These are phyloP conservation scores for Neoitamus cyanurus DNA, from an alignment of 2,888 invertebrate species.

Conservation along the genomic window DNA sequence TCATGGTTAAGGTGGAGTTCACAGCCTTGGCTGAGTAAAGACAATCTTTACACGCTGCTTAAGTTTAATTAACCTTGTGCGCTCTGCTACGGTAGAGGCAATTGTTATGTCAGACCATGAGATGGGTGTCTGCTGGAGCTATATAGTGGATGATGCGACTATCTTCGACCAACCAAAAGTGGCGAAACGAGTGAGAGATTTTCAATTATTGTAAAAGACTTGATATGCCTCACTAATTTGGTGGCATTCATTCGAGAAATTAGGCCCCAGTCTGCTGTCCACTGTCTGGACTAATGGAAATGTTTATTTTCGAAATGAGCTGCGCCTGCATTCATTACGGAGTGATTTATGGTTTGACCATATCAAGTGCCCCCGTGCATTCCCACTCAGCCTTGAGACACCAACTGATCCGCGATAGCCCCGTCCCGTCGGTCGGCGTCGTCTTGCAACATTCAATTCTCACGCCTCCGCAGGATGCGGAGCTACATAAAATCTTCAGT, in stretches of 20 bases:
- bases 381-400: background rate
- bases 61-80: background rate
- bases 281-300: background rate
- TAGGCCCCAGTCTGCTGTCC: background rate
- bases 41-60: background rate
- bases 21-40: background rate
- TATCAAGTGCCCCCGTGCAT: background rate
- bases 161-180: background rate
- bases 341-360: background rate
- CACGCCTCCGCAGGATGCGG: background rate
- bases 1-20: background rate
- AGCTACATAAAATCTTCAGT: background rate
- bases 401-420: background rate
- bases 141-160: background rate
- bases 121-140: background rate
- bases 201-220: background rate
- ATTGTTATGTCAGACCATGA: background rate
- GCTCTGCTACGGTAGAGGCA: background rate
- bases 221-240: background rate
- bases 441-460: background rate
- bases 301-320: background rate
- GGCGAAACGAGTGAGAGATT: background rate
- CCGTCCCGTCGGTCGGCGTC: background rate
- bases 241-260: background rate
- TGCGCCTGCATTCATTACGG: background rate